Base-by-base conservation (phyloP, 2,113 vertebrate genomes). In the Boleophthalmus pectinirostris region DNA sequence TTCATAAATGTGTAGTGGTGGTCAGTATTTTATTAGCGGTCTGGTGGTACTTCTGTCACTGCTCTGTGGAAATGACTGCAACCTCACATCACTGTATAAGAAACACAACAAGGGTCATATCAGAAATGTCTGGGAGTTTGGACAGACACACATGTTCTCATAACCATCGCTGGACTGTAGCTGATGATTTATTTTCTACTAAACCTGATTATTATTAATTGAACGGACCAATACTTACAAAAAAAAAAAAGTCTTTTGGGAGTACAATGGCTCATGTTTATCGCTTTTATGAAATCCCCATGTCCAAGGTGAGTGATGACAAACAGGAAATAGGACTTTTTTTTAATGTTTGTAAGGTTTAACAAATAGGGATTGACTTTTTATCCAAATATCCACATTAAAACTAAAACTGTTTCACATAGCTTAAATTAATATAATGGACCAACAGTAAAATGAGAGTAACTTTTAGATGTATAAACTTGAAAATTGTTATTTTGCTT, bases 221-320 rank as follows among this genome's bases (percentile, higher is more conserved):
- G 11, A 1, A 12, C 16, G 16, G 29, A 2, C 18, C 53, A 6
- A 29, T 16, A 7, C 24, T 15, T 29, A 29, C 2, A 29, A 29
- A 29, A 29, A 29, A 29, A 29, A 29, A 29, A 29, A 29, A 29
- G 4, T 29, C 29, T 29, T 38, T n/a, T 43, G 16, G 60, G 12
- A 74, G 56, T 16, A 90, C 82, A 68, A 94, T 93, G 93, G 66
- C 79, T 58, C 91, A 93, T 4, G 20, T 75, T 38, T 89, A 85
- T 75, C 69, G 16, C 56, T 93, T 93, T 68, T 80, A 84, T 23
- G 82, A 73, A 21, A 93, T 94, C 74, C 89, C 89, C n/a, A 93
- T 94, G 92, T 94, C 93, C 2, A 93, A 91, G 93, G 93, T 93
- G 79, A 0, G 61, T 77, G 24, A 29, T 18, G 6, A 54, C 8